Conservation (phyloP, 2,888 invertebrate species). For the Acrocyrtus sp. region DNA sequence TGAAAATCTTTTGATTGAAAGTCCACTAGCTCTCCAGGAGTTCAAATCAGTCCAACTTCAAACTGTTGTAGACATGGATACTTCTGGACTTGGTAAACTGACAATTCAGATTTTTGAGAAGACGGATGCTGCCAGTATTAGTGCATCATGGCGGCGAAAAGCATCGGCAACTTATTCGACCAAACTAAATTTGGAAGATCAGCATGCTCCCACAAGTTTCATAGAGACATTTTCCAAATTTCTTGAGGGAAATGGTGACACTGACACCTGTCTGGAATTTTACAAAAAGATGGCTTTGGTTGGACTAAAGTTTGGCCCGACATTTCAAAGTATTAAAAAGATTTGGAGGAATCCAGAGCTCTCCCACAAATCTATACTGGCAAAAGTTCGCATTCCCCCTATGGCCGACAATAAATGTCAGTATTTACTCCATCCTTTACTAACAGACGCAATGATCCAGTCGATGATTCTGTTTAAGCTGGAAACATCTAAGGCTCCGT, state of each 20-base stretch:
- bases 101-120: neutral
- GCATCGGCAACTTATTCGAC: too few relatives aligned
- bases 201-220: too few relatives aligned
- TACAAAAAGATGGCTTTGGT: neutral
- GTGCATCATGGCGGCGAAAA: neutral
- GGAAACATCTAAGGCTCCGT: too few relatives aligned
- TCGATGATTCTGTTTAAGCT: too few relatives aligned
- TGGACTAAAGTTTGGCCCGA: slow-evolving; percentile 8
- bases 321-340: neutral
- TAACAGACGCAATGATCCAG: neutral
- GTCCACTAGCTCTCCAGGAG: slow-evolving; percentile 13
- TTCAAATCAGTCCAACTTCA: neutral
- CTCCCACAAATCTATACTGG: too few relatives aligned
- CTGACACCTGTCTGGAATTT: too few relatives aligned
- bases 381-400: too few relatives aligned
- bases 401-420: too few relatives aligned
- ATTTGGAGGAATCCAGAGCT: neutral
- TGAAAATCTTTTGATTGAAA: neutral
- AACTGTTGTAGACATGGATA: slow-evolving; percentile 10
- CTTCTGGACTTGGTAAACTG: slow-evolving; percentile 19
- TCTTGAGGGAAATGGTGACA: neutral
- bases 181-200: too few relatives aligned
- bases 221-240: too few relatives aligned
- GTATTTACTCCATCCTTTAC: neutral
- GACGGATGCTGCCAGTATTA: neutral